Evolutionary conservation across 2,797 vertebrate genomes (phyloP).

Genomic region (Mormyrops boulengeri): DNA sequence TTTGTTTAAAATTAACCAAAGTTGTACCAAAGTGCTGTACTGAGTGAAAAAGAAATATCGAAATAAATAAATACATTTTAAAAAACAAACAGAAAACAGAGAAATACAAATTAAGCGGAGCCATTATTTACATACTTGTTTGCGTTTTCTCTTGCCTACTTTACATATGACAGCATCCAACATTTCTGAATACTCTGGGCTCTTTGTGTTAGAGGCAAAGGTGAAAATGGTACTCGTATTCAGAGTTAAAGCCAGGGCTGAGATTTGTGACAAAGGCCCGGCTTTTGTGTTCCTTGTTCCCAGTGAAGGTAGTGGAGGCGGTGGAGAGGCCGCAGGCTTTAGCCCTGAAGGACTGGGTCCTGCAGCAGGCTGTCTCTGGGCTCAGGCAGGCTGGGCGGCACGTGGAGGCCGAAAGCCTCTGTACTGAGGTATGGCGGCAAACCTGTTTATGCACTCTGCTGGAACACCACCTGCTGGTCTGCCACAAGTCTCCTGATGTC

Average conservation of each 20-base stretch:
- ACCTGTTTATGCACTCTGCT: background rate
- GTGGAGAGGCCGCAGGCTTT: constrained; percentile 61
- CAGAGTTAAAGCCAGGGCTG: background rate
- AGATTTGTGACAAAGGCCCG: background rate
- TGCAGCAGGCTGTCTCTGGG: constrained; percentile 78
- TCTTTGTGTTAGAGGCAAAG: background rate
- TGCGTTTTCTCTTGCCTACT: background rate
- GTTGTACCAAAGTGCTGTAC: background rate
- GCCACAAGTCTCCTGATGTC: background rate
- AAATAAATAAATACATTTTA: background rate
- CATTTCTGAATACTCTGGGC: background rate
- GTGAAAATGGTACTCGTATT: background rate
- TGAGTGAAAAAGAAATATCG: background rate
- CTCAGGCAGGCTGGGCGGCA: constrained; percentile 71
- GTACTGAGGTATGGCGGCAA: constrained; percentile 70
- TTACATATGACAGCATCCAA: background rate
- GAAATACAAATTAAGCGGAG: background rate
- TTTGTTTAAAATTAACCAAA: background rate
- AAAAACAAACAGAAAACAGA: background rate
- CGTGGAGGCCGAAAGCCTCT: constrained; percentile 81
- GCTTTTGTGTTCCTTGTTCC: constrained; percentile 34
- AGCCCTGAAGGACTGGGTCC: constrained; percentile 77
- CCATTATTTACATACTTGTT: background rate
- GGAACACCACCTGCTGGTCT: background rate
- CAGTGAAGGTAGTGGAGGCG: constrained; percentile 64